Conservation (phyloP, 2,888 invertebrate species). For the Pseudanteris insignis region DNA sequence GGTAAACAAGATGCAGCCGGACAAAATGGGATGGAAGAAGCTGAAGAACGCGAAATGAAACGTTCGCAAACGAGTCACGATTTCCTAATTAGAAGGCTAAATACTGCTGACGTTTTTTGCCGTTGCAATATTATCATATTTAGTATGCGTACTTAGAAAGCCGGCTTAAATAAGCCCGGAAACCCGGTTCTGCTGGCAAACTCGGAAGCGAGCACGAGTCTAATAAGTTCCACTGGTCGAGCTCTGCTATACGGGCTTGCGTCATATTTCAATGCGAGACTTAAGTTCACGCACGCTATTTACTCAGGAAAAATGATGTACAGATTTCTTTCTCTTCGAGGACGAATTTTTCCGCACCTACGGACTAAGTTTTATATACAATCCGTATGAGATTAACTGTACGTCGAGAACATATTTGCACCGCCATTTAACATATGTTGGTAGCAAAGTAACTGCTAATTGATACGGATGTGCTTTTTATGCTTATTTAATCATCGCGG, state of each 20-base stretch:
- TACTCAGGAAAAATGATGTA: conserved; percentile 37
- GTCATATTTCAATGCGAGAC: conserved; percentile 58
- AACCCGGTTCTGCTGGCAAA: conserved; percentile 51
- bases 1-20: conserved; percentile 46
- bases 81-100: conserved; percentile 66
- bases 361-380: conserved; percentile 21
- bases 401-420: conserved; percentile 10
- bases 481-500: neutral
- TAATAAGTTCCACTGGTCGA: conserved; percentile 63
- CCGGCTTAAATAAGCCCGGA: conserved; percentile 64
- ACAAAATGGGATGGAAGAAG: conserved; percentile 47
- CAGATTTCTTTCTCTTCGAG: conserved; percentile 33
- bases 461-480: conserved; percentile 20
- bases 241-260: conserved; percentile 50
- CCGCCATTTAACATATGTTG: conserved; percentile 1
- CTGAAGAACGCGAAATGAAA: conserved; percentile 57
- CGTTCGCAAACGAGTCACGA: conserved; percentile 66
- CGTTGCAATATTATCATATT: conserved; percentile 67
- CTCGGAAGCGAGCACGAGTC: conserved; percentile 59
- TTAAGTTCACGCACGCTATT: conserved; percentile 48
- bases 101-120: conserved; percentile 65
- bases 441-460: conserved; percentile 16
- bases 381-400: conserved; percentile 29
- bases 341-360: conserved; percentile 14
- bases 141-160: conserved; percentile 66